Base-by-base conservation (phyloP, 2,888 invertebrate genomes). In the Agrilus cyanescens region DNA sequence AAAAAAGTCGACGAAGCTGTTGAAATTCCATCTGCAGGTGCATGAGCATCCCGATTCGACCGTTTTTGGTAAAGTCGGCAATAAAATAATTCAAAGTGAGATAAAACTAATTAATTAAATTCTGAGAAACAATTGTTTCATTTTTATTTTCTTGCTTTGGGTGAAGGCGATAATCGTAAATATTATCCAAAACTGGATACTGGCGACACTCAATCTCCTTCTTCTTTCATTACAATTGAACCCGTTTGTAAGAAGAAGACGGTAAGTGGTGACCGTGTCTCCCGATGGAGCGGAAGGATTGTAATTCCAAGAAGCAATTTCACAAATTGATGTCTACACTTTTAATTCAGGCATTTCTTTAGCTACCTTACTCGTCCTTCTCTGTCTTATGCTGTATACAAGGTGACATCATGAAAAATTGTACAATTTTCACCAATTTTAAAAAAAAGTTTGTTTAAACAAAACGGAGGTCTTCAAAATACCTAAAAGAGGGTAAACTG, bases 291-390 rank as follows among this genome's bases (percentile, higher is more conserved):
- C 50, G 46, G 52, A 39, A 49, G 40, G 46, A 46, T 46, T 43
- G 55, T 56, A 59, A 60, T 65, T 65, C 66, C 58, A 49, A 60
- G 65, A 66, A 66, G 63, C 64, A 63, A 66, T 66, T 66, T 66
- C 65, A 66, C 65, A 66, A 66, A 66, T 66, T 66, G 64, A 61
- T 57, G 58, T 59, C 60, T 59, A 61, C 60, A 61, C 60, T 58
- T 59, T 61, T 60, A 61, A 61, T 60, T 60, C 58, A 59, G 58
- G 50, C 46, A 43, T 46, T 25, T 25, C 25, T 25, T 25, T 25
- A 10, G 25, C 8, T 25, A 25, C 25, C 4, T 25, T 25, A 8
- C 8, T 25, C 25, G 2, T 25, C 10, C 10, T 10, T 25, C 25
- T 25, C 25, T 25, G 10, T 10, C 25, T 25, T 25, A 10, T 3